phyloP scores from a whole-genome alignment of 2,113 vertebrate genomes.

The Leptosomus discolor region DNA sequence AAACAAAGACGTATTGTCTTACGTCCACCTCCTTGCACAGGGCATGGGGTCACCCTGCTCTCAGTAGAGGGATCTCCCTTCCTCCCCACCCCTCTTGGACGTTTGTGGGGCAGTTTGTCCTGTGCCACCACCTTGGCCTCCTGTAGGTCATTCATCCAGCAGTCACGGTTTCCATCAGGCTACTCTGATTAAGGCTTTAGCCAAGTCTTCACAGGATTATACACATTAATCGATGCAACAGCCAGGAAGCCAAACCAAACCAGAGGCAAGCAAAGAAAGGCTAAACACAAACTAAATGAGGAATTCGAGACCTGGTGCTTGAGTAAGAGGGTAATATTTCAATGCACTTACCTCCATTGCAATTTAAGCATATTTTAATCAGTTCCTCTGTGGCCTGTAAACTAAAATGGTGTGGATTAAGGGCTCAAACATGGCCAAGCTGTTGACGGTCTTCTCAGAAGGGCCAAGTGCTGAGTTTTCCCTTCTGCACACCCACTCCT shows the following conservation, averaged over 20 bases:
- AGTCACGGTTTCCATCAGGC: background rate
- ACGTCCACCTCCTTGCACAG: background rate
- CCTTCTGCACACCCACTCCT: background rate
- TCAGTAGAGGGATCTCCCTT: background rate
- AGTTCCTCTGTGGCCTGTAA: background rate
- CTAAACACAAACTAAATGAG: background rate
- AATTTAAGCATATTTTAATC: background rate
- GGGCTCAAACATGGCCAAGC: background rate
- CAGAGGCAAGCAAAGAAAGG: background rate
- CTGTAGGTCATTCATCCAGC: background rate
- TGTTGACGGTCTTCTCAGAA: background rate
- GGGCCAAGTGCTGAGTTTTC: background rate
- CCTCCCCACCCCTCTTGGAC: background rate
- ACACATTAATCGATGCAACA: background rate
- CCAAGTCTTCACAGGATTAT: background rate
- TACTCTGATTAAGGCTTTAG: background rate
- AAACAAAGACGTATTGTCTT: background rate
- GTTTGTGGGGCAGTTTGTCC: background rate
- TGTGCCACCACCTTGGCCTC: background rate
- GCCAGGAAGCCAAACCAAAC: background rate
- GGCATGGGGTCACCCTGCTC: background rate
- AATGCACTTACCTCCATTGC: background rate
- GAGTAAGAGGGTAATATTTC: background rate
- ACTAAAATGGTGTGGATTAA: background rate
- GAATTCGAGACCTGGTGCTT: background rate